These are phyloP conservation scores for Rhabdophis nuchalis DNA, from an alignment of 2,797 vertebrate genomes.

Conservation along the genomic window DNA sequence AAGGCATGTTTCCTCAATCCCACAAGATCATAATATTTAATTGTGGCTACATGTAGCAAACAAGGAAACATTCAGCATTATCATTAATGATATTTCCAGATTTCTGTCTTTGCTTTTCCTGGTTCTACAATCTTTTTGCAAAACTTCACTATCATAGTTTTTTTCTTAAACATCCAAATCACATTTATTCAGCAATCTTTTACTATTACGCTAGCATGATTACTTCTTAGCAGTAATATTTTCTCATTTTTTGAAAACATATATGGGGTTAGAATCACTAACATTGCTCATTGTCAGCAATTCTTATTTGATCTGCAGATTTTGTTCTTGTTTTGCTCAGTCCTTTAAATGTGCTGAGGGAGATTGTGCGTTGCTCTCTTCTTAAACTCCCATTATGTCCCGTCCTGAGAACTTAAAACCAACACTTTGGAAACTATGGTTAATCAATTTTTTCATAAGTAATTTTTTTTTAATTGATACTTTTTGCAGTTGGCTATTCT, in stretches of 20 bases:
- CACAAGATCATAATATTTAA: not conserved
- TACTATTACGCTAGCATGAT: not conserved
- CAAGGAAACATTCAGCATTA: not conserved
- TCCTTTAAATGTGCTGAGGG: not conserved
- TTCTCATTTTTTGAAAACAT: not conserved
- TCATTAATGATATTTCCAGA: not conserved
- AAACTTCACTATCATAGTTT: not conserved
- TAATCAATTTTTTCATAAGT: not conserved
- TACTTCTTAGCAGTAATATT: not conserved
- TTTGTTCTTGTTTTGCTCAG: not conserved
- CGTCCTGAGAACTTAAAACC: not conserved
- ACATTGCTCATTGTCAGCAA: not conserved
- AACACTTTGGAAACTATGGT: not conserved
- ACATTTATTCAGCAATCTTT: not conserved
- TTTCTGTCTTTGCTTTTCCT: not conserved
- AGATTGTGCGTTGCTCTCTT: not conserved
- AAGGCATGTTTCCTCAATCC: not conserved
- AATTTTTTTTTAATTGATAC: not conserved
- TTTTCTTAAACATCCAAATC: not conserved
- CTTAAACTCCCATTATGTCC: not conserved
- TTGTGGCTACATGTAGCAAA: not conserved
- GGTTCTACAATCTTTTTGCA: not conserved
- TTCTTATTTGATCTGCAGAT: not conserved
- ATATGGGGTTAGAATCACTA: not conserved
- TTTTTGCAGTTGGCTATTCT: constrained; percentile 85